Conservation (phyloP, 2,888 invertebrate species). For the Ecdyonurus torrentis region DNA sequence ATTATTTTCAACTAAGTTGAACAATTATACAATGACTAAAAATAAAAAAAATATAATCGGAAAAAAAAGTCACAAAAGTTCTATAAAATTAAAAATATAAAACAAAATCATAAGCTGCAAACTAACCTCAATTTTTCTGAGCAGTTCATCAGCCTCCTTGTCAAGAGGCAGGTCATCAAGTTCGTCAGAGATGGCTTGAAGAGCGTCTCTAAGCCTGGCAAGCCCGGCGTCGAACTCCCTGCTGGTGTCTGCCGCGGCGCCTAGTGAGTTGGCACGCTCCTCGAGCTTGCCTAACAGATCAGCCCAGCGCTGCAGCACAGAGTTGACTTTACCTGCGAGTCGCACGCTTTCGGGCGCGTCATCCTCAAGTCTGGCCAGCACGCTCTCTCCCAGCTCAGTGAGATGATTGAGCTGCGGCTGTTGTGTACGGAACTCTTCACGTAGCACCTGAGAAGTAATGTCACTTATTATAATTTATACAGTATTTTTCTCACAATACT, state of each 20-base stretch:
- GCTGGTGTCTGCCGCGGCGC: slow-evolving; percentile 83
- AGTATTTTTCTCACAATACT: no score
- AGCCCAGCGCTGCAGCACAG: slow-evolving; percentile 61
- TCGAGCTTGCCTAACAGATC: slow-evolving; percentile 63
- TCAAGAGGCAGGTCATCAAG: slow-evolving; percentile 66
- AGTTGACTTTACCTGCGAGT: slow-evolving; percentile 52
- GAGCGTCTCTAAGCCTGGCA: slow-evolving; percentile 64
- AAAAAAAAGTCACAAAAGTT: neutral
- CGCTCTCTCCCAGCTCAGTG: slow-evolving; percentile 60
- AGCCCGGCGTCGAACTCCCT: slow-evolving; percentile 84
- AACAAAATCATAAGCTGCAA: neutral
- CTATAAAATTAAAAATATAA: neutral
- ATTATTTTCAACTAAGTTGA: no score
- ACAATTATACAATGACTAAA: slow-evolving; percentile 1
- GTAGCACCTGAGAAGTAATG: slow-evolving; percentile 81
- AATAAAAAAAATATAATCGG: neutral
- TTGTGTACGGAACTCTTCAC: slow-evolving; percentile 88
- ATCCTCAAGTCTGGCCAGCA: slow-evolving; percentile 39
- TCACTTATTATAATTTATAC: no score
- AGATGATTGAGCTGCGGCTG: slow-evolving; percentile 78
- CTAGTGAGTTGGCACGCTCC: slow-evolving; percentile 73
- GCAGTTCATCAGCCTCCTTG: slow-evolving; percentile 71
- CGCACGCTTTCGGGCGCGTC: slow-evolving; percentile 43
- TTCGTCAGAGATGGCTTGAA: slow-evolving; percentile 73
- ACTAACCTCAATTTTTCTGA: slow-evolving; percentile 60